These are phyloP conservation scores for Phymatocera aterrima DNA, from an alignment of 2,888 invertebrate genomes.

Conservation along the genomic window DNA sequence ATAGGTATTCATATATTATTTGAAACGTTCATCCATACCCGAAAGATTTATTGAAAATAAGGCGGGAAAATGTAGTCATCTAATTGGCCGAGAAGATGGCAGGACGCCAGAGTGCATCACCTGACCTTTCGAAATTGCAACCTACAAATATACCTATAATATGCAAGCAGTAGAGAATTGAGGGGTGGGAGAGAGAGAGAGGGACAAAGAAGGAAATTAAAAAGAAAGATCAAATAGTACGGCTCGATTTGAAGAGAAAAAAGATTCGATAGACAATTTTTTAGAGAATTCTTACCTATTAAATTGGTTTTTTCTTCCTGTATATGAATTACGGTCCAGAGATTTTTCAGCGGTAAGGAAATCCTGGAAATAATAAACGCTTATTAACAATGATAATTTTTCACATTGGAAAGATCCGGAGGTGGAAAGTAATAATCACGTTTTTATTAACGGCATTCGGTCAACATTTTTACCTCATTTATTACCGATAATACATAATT, in stretches of 20 bases:
- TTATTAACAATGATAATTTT: background rate
- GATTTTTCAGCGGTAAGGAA: background rate
- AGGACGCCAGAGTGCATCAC: constrained; percentile 53
- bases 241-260: background rate
- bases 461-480: constrained; percentile 11
- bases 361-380: background rate
- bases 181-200: background rate
- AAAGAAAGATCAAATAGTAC: background rate
- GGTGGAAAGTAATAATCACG: background rate
- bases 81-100: constrained; percentile 60
- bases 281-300: background rate
- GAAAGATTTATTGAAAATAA: constrained; percentile 60
- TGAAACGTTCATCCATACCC: constrained; percentile 56
- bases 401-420: background rate
- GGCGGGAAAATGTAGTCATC: constrained; percentile 67
- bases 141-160: constrained; percentile 39
- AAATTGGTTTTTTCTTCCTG: background rate
- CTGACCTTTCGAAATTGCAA: constrained; percentile 53
- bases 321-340: background rate
- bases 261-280: background rate
- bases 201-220: background rate
- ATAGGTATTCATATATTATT: background rate
- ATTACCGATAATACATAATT: constrained; percentile 6
- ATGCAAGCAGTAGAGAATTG: background rate
- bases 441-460: background rate